Base-by-base conservation (phyloP, 2,797 vertebrate species). In the Sebastiscus albofasciatus region DNA sequence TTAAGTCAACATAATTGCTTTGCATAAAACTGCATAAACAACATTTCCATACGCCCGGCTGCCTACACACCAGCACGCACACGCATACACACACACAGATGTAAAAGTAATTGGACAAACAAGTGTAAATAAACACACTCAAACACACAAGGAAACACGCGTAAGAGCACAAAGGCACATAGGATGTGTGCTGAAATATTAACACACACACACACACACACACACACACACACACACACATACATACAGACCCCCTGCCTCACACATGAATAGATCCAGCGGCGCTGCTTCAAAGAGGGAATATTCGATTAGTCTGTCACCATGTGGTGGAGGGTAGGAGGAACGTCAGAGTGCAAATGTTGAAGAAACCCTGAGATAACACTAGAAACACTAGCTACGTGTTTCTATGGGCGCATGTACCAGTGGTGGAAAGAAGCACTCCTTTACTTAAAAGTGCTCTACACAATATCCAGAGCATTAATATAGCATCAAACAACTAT, bases 1-100 rank as follows among this genome's bases (percentile, higher is more conserved):
- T 93, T 94, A 95, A 94, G 90, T 94, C 92, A 90, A 93, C 89
- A 92, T 95, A 95, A 95, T 95, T 95, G 92, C 91, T 92, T 91
- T 92, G 92, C 86, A 93, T 93, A 93, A 91, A 94, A 95, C 92
- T 90, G 90, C 93, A 94, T 91, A 93, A 95, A 95, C 94, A 94
- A 94, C 90, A 91, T 93, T 94, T 93, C 87, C 88, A 91, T 92
- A 87, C 89, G 88, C 69, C 67, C 39, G 20, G 62, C 75, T 79
- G 72, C 92, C 90, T 74, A 90, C 92, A 81, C 81, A 80, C 81
- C 27, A 83, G 77, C 52, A 64, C 39, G 66, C 14, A 27, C 68
- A 49, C 39, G n/a, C 13, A 67, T 71, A 67, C 33, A 72, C 42
- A 73, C 59, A 81, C 59, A 81, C 34, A 75, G 56, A 80, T 56